Percentiles rank a stretch among this genome's conserved stretches.
Evolutionary conservation across 1,140 invertebrate genomes (phyloP).

Genomic region (Drosophila pectinifera): DNA sequence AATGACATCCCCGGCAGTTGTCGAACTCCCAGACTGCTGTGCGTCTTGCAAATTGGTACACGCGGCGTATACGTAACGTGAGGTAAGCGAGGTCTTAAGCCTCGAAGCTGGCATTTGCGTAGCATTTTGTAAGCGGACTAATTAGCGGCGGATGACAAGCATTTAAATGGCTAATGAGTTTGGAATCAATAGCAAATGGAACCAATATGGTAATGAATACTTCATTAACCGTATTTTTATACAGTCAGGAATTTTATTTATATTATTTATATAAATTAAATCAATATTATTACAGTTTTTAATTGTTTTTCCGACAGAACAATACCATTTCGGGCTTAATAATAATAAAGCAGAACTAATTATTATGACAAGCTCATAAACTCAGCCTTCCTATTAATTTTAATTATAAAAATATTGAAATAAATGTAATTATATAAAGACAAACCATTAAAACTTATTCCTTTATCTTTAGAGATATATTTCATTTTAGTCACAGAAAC

Average conservation of each 20-base stretch:
- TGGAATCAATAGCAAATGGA: neutral
- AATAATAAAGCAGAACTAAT: neutral
- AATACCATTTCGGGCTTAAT: neutral
- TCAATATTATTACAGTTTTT: too few species aligned
- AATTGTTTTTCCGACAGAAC: too few species aligned
- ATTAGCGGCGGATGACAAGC: neutral
- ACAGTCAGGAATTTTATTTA: neutral
- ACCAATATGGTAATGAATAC: neutral
- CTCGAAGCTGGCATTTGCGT: neutral
- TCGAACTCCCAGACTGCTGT: neutral
- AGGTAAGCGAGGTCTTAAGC: neutral
- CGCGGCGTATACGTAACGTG: slow-evolving; percentile 35
- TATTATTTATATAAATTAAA: neutral
- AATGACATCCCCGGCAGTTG: neutral
- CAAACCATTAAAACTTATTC: neutral
- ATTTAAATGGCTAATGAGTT: neutral
- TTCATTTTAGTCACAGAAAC: neutral
- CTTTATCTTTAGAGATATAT: neutral
- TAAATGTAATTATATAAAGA: neutral
- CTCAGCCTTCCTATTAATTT: too few species aligned
- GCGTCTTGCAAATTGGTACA: slow-evolving; percentile 19
- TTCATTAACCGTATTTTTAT: neutral
- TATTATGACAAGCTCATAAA: neutral
- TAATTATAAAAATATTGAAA: neutral
- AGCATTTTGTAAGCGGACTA: neutral